Conservation (phyloP, 2,797 vertebrate species). For the Gadopsis bispinosus region DNA sequence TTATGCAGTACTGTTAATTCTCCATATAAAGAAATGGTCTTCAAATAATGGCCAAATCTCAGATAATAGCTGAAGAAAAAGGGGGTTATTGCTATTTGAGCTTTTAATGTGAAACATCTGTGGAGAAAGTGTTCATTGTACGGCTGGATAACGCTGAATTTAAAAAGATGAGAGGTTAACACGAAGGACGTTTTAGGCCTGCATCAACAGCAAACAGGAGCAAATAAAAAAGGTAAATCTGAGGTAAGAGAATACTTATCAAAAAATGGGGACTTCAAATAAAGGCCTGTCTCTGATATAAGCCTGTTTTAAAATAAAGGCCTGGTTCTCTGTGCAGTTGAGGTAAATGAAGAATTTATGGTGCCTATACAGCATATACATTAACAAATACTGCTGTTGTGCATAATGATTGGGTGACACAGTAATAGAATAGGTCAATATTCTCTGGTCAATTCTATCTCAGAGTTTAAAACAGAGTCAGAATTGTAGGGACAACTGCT, state of each 20-base stretch:
- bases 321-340: background rate
- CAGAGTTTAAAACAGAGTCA: slow-evolving; percentile 2
- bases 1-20: background rate
- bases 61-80: background rate
- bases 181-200: background rate
- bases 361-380: background rate
- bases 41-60: background rate
- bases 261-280: background rate
- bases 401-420: background rate
- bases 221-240: background rate
- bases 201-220: background rate
- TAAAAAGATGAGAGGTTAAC: background rate
- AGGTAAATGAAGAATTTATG: background rate
- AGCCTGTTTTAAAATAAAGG: background rate
- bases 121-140: background rate
- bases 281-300: background rate
- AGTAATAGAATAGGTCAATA: background rate
- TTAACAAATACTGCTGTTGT: background rate
- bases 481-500: slow-evolving; percentile 26
- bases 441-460: background rate
- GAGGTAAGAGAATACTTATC: background rate
- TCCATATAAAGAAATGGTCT: background rate
- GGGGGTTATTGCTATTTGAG: background rate
- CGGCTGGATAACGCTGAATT: background rate
- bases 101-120: background rate